Evolutionary conservation across 1,140 invertebrate genomes (phyloP).

Genomic region (Lepidurus couesii): DNA sequence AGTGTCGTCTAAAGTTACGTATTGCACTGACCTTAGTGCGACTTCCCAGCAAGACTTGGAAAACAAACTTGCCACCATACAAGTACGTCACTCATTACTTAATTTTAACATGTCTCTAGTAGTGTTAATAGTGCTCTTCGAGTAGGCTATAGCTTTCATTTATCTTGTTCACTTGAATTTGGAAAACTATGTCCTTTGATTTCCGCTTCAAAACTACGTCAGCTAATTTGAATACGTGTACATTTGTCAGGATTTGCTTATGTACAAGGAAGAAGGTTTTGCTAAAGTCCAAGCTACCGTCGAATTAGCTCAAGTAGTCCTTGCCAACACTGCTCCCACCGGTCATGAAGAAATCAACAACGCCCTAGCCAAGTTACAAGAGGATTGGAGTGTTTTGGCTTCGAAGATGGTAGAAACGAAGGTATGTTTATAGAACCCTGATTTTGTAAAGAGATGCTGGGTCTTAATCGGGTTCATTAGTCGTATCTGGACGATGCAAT

Average conservation of each 20-base stretch:
- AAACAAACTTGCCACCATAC: slow-evolving; percentile 70
- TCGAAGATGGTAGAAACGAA: slow-evolving; percentile 85
- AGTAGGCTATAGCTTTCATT: too few relatives aligned
- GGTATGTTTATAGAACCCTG: neutral
- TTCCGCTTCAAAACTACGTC: too few relatives aligned
- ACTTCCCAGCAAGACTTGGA: slow-evolving; percentile 78
- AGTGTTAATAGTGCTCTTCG: too few relatives aligned
- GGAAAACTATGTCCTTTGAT: too few relatives aligned
- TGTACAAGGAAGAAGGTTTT: slow-evolving; percentile 86
- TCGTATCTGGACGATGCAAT: slow-evolving; percentile 78
- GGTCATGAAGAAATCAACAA: slow-evolving; percentile 83
- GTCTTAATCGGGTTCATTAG: slow-evolving; percentile 40
- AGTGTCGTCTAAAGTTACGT: slow-evolving; percentile 73
- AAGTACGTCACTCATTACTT: slow-evolving; percentile 41
- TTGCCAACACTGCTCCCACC: slow-evolving; percentile 81
- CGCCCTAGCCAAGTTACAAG: slow-evolving; percentile 72
- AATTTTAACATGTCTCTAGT: neutral
- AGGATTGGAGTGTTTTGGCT: slow-evolving; percentile 79
- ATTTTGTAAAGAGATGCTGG: neutral
- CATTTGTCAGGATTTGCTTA: slow-evolving; percentile 63
- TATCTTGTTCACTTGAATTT: too few relatives aligned
- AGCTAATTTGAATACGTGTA: neutral
- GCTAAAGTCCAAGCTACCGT: slow-evolving; percentile 76
- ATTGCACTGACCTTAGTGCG: slow-evolving; percentile 72
- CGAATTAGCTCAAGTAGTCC: slow-evolving; percentile 81